A percentile compares a stretch with the other conserved stretches of the same genome.
Conservation (phyloP, 2,113 vertebrate species). For the Prolemur simus region DNA sequence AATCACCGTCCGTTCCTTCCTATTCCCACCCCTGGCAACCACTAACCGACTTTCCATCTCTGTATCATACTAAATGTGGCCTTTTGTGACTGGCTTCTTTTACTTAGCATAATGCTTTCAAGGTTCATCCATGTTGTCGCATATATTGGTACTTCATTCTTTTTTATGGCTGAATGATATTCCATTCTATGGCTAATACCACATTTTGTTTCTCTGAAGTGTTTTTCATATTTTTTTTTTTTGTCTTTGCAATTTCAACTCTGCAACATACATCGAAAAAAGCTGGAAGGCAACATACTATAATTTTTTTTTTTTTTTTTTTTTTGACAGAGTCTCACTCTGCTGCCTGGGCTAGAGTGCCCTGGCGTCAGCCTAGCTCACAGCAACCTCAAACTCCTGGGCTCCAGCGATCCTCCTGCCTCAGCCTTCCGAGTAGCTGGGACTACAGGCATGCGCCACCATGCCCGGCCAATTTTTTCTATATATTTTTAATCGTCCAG, state of each 20-base stretch:
- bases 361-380: too few species aligned
- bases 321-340: too few species aligned
- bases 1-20: too few species aligned
- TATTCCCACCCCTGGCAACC: not conserved
- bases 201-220: not conserved
- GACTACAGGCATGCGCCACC: too few species aligned
- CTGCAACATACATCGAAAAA: not conserved
- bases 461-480: too few species aligned
- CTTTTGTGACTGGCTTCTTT: not conserved
- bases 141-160: not conserved
- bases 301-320: not conserved
- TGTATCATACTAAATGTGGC: not conserved
- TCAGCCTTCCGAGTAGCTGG: too few species aligned
- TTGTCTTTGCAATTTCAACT: not conserved
- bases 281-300: not conserved
- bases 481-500: too few species aligned
- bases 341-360: too few species aligned
- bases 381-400: too few species aligned
- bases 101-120: not conserved
- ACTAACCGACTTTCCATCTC: not conserved
- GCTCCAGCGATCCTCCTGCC: too few species aligned
- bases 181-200: not conserved
- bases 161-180: not conserved
- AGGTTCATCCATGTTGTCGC: not conserved
- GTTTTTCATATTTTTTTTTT: not conserved